These are phyloP conservation scores for Cataglyphis cursor DNA, from an alignment of 2,888 invertebrate species.

Conservation along the genomic window DNA sequence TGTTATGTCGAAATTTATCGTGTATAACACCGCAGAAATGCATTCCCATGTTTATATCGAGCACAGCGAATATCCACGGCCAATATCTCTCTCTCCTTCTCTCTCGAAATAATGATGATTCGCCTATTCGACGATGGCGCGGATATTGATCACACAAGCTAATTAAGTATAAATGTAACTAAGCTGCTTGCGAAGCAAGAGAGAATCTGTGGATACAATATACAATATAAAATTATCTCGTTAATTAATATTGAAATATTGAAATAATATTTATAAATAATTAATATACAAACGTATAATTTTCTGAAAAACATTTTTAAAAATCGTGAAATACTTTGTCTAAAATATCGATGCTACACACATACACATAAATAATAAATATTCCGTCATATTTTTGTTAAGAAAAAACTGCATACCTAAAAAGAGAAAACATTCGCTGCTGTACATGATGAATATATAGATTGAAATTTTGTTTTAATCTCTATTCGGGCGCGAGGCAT, in stretches of 20 bases:
- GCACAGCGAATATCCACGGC: slow-evolving; percentile 18
- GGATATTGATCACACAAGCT: slow-evolving; percentile 68
- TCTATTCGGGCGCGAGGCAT: background rate
- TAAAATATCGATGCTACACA: background rate
- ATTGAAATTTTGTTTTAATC: background rate
- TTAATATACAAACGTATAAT: background rate
- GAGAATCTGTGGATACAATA: background rate
- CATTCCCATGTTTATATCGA: slow-evolving; percentile 40
- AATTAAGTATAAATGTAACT: slow-evolving; percentile 71
- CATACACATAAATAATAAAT: background rate
- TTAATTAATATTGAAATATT: background rate
- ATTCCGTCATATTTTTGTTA: background rate
- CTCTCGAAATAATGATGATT: slow-evolving; percentile 67
- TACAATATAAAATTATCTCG: background rate
- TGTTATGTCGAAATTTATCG: slow-evolving; percentile 39
- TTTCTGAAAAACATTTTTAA: background rate
- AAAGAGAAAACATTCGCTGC: background rate
- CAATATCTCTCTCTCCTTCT: background rate
- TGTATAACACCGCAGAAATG: slow-evolving; percentile 1
- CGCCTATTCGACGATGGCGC: slow-evolving; percentile 62
- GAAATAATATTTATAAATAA: background rate
- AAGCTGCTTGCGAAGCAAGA: slow-evolving; percentile 35
- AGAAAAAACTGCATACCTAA: background rate
- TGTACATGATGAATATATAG: background rate
- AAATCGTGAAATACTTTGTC: background rate